phyloP scores from a whole-genome alignment of 2,113 vertebrate species.

The Capra hircus region DNA sequence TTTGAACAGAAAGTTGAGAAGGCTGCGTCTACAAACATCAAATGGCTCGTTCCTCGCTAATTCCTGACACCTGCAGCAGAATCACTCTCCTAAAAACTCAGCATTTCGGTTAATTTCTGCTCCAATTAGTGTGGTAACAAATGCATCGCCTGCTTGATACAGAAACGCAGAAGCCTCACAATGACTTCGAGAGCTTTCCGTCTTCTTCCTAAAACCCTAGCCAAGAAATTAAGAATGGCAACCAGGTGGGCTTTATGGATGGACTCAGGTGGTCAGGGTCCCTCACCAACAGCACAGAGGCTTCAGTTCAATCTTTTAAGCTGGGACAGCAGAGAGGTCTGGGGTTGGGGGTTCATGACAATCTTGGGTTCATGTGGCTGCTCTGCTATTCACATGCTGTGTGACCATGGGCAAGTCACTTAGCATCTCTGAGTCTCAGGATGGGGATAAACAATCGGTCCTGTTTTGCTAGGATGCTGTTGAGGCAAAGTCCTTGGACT shows the following conservation, averaged over 20 bases:
- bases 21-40: constrained; percentile 37
- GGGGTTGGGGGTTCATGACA: neutral
- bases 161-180: neutral
- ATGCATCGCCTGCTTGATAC: neutral
- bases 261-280: too few relatives aligned
- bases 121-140: constrained; percentile 40
- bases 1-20: constrained; percentile 41
- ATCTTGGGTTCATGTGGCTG: neutral
- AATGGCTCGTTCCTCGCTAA: constrained; percentile 51
- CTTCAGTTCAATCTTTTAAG: neutral
- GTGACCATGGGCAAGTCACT: neutral
- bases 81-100: constrained; percentile 18
- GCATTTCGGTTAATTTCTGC: constrained; percentile 21
- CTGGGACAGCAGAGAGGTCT: too few relatives aligned
- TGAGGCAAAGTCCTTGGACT: neutral
- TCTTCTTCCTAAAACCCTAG: neutral
- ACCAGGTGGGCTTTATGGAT: rapidly evolving
- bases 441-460: too few relatives aligned
- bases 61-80: constrained; percentile 56
- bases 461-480: too few relatives aligned
- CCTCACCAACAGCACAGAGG: too few relatives aligned
- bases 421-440: neutral
- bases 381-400: neutral
- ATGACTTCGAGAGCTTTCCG: neutral
- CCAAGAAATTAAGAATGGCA: neutral